Evolutionary conservation across 1,140 invertebrate species (phyloP).

Genomic region (Stegodyphus dumicola): DNA sequence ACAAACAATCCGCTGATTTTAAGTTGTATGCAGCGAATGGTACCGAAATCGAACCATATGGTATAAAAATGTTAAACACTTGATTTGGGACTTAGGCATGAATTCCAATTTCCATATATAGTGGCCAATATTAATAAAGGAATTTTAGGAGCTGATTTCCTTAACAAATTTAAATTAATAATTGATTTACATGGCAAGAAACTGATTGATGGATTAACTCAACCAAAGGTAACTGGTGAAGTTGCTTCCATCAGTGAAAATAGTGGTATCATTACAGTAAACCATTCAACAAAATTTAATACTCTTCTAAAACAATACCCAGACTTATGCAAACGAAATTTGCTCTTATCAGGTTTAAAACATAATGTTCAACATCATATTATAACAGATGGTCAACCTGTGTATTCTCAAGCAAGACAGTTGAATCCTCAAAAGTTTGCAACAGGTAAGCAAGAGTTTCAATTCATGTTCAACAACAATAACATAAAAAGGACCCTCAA

Average conservation of each 20-base stretch:
- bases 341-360: background rate
- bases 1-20: background rate
- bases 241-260: background rate
- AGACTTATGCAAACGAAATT: background rate
- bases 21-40: constrained; percentile 30
- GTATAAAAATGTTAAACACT: constrained; percentile 13
- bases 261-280: background rate
- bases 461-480: background rate
- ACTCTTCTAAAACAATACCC: background rate
- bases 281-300: background rate
- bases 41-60: constrained; percentile 4
- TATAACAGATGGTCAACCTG: constrained; percentile 7
- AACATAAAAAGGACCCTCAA: background rate
- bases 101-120: constrained; percentile 7
- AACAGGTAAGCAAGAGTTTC: constrained; percentile 10
- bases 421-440: background rate
- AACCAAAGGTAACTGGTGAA: background rate
- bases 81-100: constrained; percentile 4
- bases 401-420: constrained; percentile 1
- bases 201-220: constrained; percentile 7
- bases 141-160: constrained; percentile 26
- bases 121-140: constrained; percentile 19
- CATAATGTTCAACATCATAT: constrained; percentile 9
- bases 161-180: constrained; percentile 21
- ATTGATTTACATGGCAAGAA: background rate